Conservation (phyloP, 2,888 invertebrate genomes). For the Tetragonula carbonaria region DNA sequence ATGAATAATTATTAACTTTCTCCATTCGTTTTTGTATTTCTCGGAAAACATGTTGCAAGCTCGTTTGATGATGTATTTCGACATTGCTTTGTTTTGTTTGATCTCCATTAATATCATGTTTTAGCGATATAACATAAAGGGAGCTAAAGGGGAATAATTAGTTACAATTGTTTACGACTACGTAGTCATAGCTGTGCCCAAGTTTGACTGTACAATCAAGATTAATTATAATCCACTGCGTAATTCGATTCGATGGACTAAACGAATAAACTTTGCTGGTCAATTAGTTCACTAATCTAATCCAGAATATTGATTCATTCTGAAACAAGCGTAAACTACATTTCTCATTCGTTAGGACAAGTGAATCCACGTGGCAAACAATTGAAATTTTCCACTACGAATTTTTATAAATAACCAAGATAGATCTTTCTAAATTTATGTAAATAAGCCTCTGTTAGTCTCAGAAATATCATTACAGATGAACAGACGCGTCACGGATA, state of each 20-base stretch:
- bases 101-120: neutral
- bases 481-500: too few species aligned
- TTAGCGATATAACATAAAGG: neutral
- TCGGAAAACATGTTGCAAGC: neutral
- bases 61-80: neutral
- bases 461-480: too few species aligned
- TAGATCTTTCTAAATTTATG: neutral
- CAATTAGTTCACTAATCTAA: neutral
- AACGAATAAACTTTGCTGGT: neutral
- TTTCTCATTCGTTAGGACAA: neutral
- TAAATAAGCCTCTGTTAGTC: too few species aligned
- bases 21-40: neutral
- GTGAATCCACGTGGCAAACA: neutral
- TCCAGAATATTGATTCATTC: neutral
- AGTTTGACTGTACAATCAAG: conserved; percentile 15
- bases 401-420: neutral
- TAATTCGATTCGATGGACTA: neutral
- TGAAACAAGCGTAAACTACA: neutral
- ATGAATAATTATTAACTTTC: neutral
- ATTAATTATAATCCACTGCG: conserved; percentile 10
- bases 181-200: neutral
- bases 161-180: neutral
- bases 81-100: neutral
- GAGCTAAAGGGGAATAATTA: neutral
- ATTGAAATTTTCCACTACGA: neutral